phyloP scores from a whole-genome alignment of 2,888 invertebrate species.

The Eristalis intricaria region DNA sequence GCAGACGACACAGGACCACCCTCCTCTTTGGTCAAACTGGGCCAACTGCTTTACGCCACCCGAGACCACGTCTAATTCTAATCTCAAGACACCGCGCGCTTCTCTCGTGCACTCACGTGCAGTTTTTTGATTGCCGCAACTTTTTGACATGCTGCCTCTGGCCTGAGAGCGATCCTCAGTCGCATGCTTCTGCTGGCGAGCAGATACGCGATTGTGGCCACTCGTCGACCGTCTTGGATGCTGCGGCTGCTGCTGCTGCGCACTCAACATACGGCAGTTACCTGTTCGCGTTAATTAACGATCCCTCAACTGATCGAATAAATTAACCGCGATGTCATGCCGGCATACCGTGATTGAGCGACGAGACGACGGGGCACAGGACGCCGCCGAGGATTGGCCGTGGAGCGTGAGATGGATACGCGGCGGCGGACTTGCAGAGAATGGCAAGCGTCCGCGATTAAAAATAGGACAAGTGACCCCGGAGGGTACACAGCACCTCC shows the following conservation, averaged over 20 bases:
- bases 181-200: conserved; percentile 34
- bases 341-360: conserved; percentile 5
- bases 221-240: neutral
- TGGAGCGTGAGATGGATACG: conserved; percentile 57
- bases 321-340: conserved; percentile 72
- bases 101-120: conserved; percentile 29
- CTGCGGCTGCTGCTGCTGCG: conserved; percentile 9
- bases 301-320: conserved; percentile 73
- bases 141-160: conserved; percentile 58
- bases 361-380: neutral
- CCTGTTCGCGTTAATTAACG: conserved; percentile 74
- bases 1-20: conserved; percentile 57
- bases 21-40: conserved; percentile 59
- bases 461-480: conserved; percentile 69
- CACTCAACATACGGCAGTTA: conserved; percentile 62
- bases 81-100: conserved; percentile 28
- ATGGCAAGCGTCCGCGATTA: conserved; percentile 50
- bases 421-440: conserved; percentile 22
- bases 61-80: conserved; percentile 57
- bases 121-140: conserved; percentile 61
- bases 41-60: conserved; percentile 62
- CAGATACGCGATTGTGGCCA: conserved; percentile 50
- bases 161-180: conserved; percentile 37
- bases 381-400: neutral
- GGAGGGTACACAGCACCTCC: neutral